Evolutionary conservation across 2,797 vertebrate species (phyloP).

Genomic region (Poecilia wingei): DNA sequence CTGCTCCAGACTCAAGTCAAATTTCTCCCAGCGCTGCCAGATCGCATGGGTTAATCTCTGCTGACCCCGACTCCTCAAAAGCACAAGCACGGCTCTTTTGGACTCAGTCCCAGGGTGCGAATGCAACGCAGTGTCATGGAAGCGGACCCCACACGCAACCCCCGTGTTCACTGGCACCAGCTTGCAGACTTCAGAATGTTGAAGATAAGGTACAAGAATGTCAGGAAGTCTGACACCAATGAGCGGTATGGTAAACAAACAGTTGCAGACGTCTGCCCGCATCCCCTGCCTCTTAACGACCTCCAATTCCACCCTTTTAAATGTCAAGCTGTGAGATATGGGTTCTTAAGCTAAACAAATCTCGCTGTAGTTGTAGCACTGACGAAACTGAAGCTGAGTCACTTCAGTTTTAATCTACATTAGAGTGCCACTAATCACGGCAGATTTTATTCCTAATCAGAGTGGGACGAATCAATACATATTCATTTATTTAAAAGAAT

Average conservation of each 20-base stretch:
- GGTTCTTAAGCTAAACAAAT: conserved; percentile 56
- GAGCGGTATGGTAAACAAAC: conserved; percentile 80
- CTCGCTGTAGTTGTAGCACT: conserved; percentile 19
- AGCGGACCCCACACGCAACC: conserved; percentile 64
- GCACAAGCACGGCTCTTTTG: conserved; percentile 78
- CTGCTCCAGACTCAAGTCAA: conserved; percentile 87
- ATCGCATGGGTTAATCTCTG: conserved; percentile 80
- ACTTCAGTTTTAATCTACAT: conserved; percentile 4
- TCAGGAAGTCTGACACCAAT: conserved; percentile 83
- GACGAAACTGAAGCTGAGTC: conserved; percentile 1
- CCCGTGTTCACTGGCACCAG: conserved; percentile 69
- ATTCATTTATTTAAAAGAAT: conserved; percentile 4
- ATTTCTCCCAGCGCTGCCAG: conserved; percentile 81
- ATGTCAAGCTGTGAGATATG: conserved; percentile 75
- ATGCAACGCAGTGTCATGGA: conserved; percentile 56
- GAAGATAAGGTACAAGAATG: conserved; percentile 82
- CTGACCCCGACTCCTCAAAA: conserved; percentile 79
- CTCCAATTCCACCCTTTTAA: conserved; percentile 77
- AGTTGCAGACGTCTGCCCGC: conserved; percentile 79
- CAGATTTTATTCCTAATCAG: not conserved
- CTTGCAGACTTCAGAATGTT: conserved; percentile 70
- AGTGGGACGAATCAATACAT: not conserved
- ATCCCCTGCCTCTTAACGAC: conserved; percentile 75
- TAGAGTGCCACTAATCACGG: not conserved
- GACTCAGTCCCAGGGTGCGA: conserved; percentile 65